These are phyloP conservation scores for Helicorthomorpha holstii DNA, from an alignment of 1,140 invertebrate species.

Conservation along the genomic window DNA sequence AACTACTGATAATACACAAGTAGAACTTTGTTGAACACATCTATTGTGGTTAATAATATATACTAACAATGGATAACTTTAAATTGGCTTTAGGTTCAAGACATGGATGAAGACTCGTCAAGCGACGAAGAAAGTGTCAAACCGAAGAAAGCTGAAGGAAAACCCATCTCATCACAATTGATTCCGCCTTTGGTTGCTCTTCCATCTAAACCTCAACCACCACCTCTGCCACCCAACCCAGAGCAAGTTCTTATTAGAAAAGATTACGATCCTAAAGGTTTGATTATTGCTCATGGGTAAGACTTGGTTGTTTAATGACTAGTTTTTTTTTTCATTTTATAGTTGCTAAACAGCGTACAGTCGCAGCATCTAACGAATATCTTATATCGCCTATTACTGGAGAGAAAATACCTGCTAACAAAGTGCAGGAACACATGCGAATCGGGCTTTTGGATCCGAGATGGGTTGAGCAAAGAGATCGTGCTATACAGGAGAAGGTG, in stretches of 20 bases:
- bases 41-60: not conserved
- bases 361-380: slow-evolving; percentile 60
- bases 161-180: slow-evolving; percentile 13
- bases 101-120: slow-evolving; percentile 73
- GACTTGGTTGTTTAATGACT: slow-evolving; percentile 10
- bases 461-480: slow-evolving; percentile 92
- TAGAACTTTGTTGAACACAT: slow-evolving; percentile 5
- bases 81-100: slow-evolving; percentile 39
- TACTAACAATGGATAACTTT: not conserved
- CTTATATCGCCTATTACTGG: slow-evolving; percentile 96
- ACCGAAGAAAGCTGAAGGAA: no score
- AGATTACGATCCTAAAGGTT: slow-evolving; percentile 79
- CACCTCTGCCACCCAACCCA: slow-evolving; percentile 58
- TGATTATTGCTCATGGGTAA: not conserved
- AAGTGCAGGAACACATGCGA: slow-evolving; percentile 94
- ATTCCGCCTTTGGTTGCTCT: slow-evolving; percentile 22
- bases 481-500: slow-evolving; percentile 60
- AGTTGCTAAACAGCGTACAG: slow-evolving; percentile 36
- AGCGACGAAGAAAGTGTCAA: slow-evolving; percentile 44
- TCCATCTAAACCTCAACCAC: slow-evolving; percentile 41
- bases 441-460: slow-evolving; percentile 92
- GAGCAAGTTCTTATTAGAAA: slow-evolving; percentile 93
- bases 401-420: slow-evolving; percentile 88
- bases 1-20: slow-evolving; percentile 29
- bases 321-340: slow-evolving; percentile 6